Base-by-base conservation (phyloP, 2,888 invertebrate species). In the Thumatha senex region DNA sequence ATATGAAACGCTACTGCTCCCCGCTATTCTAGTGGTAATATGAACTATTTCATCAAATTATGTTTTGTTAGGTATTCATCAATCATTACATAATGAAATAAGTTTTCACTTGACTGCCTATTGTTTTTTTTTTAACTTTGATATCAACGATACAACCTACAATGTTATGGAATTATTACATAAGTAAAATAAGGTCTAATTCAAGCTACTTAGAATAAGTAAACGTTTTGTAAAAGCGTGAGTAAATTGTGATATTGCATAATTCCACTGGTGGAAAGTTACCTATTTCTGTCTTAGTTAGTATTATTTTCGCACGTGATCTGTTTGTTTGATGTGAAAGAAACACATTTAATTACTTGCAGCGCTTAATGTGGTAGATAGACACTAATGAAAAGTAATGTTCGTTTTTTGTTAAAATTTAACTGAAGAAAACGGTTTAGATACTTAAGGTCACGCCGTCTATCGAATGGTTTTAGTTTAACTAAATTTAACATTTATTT, bases 11-110 rank as follows among this genome's bases (percentile, higher is more conserved):
- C 46, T 47, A 39, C 31, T 7, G 38, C 40, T 30, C 39, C 33
- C 42, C 46, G 41, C 38, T 24, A 0, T 13, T 12, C 30, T 42
- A 15, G 1, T 4, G 15, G 41, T 35, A 40, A 40, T 29, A 53
- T 50, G 51, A 59, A 61, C 62, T 58, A 67, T 67, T 68, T 67
- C 60, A 62, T 68, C 54, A 64, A 63, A 62, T 51, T 48, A 65
- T 48, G 56, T 55, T 60, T 57, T 64, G 53, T 64, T 54, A 24
- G 31, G 8, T 31, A 55, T 60, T 51, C 44, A 36, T 62, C 53
- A 54, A 56, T 44, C 41, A 38, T 67, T 67, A 68, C 56, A 58
- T 62, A 67, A 64, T 31, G 45, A 42, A 48, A 55, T 31, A 40
- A 50, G 41, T 64, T 64, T 64, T 60, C 65, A 68, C 62, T 55